These are phyloP conservation scores for Phyto melanocephala DNA, from an alignment of 2,888 invertebrate species.

Conservation along the genomic window DNA sequence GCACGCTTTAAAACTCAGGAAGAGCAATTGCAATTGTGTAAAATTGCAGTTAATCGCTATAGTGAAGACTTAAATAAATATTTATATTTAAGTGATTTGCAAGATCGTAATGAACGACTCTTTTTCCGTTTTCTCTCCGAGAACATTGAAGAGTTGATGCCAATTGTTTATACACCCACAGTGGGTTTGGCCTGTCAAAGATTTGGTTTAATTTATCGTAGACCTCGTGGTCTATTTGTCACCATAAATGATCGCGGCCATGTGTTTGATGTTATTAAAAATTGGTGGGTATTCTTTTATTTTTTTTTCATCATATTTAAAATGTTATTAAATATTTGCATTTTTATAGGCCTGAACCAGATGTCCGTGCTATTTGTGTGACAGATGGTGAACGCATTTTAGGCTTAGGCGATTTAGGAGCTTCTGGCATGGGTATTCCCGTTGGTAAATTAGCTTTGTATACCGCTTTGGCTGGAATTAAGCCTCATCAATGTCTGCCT, in stretches of 20 bases:
- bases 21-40: constrained; percentile 93
- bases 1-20: constrained; percentile 96
- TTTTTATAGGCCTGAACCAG: constrained; percentile 85
- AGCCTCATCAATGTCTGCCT: constrained; percentile 96
- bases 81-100: constrained; percentile 94
- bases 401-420: constrained; percentile 97
- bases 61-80: constrained; percentile 96
- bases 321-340: neutral
- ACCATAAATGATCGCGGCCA: constrained; percentile 97
- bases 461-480: constrained; percentile 97
- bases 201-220: constrained; percentile 95
- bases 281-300: constrained; percentile 73
- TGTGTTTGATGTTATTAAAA: constrained; percentile 87
- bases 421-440: constrained; percentile 98
- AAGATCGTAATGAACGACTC: constrained; percentile 97
- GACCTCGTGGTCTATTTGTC: constrained; percentile 96
- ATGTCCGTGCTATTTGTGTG: constrained; percentile 92
- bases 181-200: constrained; percentile 98
- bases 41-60: constrained; percentile 93
- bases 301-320: neutral
- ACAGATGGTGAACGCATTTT: constrained; percentile 98
- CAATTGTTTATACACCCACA: constrained; percentile 98
- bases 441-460: constrained; percentile 97
- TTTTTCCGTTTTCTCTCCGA: constrained; percentile 95
- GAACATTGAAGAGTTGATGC: constrained; percentile 96